These are phyloP conservation scores for Lasiurus cinereus DNA, from an alignment of 2,113 vertebrate species.

Conservation along the genomic window DNA sequence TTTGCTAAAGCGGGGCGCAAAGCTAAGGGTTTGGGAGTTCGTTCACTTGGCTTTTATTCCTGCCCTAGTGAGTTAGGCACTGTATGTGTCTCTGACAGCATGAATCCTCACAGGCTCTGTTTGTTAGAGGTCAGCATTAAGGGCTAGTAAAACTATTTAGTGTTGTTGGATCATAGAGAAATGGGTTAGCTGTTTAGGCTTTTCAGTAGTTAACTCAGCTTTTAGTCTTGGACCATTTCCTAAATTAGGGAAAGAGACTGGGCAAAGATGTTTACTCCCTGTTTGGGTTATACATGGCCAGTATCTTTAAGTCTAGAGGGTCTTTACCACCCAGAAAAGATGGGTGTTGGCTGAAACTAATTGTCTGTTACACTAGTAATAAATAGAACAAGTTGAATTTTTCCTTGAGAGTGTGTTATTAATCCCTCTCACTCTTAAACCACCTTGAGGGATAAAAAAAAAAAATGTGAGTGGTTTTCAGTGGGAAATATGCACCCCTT, in stretches of 20 bases:
- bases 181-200: neutral
- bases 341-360: neutral
- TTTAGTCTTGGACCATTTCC: neutral
- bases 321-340: neutral
- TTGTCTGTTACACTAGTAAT: neutral
- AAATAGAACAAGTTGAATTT: neutral
- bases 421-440: neutral
- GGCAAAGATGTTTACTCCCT: neutral
- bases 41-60: neutral
- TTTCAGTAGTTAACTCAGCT: neutral
- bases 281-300: conserved; percentile 38
- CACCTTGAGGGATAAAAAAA: neutral
- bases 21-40: neutral
- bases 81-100: neutral
- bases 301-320: neutral
- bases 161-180: neutral
- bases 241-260: neutral
- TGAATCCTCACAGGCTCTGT: neutral
- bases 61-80: neutral
- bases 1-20: neutral
- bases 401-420: neutral
- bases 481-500: neutral
- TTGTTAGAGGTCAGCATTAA: neutral
- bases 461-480: neutral
- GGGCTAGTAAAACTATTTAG: neutral